A percentile compares a stretch with the other conserved stretches of the same genome.
These are phyloP conservation scores for Myotis findleyi DNA, from an alignment of 2,797 vertebrate species.

Conservation along the genomic window DNA sequence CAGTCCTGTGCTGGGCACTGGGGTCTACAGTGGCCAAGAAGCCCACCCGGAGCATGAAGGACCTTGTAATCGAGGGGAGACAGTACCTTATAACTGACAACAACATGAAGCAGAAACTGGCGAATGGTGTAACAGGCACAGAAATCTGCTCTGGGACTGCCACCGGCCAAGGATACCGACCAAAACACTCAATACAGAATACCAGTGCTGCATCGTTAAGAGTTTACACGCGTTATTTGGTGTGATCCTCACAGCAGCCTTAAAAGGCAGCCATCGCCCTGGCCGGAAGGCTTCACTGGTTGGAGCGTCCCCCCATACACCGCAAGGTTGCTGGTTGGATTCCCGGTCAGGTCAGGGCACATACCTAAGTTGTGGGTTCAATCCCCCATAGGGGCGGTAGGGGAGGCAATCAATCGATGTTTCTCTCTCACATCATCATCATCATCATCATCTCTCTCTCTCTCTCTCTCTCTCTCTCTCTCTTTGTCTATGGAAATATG, in stretches of 20 bases:
- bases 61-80: not conserved
- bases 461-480: too few species aligned
- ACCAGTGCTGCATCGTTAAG: not conserved
- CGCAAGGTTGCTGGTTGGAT: not conserved
- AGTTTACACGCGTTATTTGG: not conserved
- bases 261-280: not conserved
- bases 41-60: not conserved
- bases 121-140: not conserved
- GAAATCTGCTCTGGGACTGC: not conserved
- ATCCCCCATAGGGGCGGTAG: not conserved
- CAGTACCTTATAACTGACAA: not conserved
- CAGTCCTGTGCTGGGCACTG: not conserved
- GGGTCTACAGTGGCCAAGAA: not conserved
- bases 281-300: not conserved
- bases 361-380: not conserved
- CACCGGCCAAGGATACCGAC: not conserved
- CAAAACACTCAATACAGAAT: not conserved
- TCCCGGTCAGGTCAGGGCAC: not conserved
- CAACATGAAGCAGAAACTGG: not conserved
- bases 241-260: not conserved
- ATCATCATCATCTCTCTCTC: too few species aligned
- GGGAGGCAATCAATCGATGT: not conserved
- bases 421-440: not conserved
- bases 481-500: not conserved
- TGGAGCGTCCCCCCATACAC: not conserved